Evolutionary conservation across 2,888 invertebrate species (phyloP).

Genomic region (Cantharis lateralis): DNA sequence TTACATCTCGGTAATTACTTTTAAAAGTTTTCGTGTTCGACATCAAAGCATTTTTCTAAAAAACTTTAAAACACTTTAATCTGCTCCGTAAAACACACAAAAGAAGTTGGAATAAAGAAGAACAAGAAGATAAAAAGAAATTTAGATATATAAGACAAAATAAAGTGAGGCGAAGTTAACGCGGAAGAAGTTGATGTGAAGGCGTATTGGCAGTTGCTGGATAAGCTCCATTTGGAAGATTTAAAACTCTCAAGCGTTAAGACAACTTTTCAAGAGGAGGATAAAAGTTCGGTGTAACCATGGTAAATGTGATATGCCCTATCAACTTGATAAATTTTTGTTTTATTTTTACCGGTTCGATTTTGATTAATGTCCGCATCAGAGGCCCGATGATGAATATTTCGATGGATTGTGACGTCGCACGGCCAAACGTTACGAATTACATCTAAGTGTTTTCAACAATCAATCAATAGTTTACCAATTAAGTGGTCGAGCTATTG

Average conservation of each 20-base stretch:
- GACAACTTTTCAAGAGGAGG: slow-evolving; percentile 26
- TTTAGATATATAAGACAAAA: slow-evolving; percentile 26
- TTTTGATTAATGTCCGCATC: neutral
- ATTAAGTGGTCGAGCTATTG: slow-evolving; percentile 33
- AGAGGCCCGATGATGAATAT: neutral
- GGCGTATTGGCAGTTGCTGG: slow-evolving; percentile 28
- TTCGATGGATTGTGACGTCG: neutral
- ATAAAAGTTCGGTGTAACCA: slow-evolving; percentile 18
- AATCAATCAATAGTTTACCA: slow-evolving; percentile 42
- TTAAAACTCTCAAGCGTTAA: slow-evolving; percentile 24
- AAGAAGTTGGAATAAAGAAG: slow-evolving; percentile 18
- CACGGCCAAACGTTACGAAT: slow-evolving; percentile 13
- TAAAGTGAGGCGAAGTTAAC: slow-evolving; percentile 24
- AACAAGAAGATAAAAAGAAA: slow-evolving; percentile 15
- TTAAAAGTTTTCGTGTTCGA: neutral
- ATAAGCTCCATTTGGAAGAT: slow-evolving; percentile 28
- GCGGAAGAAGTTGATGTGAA: slow-evolving; percentile 23
- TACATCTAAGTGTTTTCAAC: slow-evolving; percentile 18
- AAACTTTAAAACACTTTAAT: slow-evolving; percentile 9
- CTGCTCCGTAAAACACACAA: slow-evolving; percentile 14
- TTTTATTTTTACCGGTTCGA: neutral
- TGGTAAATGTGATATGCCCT: neutral
- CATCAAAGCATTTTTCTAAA: neutral
- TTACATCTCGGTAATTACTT: neutral
- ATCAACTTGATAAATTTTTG: neutral